Conservation (phyloP, 2,888 invertebrate species). For the Phragmatobia fuliginosa region DNA sequence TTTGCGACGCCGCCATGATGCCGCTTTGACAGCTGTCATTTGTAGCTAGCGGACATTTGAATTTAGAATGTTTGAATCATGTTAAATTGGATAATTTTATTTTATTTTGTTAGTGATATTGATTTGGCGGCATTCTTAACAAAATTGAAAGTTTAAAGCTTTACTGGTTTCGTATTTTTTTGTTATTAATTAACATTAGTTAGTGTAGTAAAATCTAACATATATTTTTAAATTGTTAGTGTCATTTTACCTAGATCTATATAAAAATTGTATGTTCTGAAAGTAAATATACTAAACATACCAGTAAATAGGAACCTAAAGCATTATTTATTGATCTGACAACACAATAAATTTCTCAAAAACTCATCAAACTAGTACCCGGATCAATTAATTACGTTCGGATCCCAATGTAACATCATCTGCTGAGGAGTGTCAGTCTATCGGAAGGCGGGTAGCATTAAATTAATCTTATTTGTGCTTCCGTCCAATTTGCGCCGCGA, state of each 20-base stretch:
- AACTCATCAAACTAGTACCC: background rate
- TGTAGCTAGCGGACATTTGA: slow-evolving; percentile 76
- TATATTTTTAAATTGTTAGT: too few species aligned
- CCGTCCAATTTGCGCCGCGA: slow-evolving; percentile 32
- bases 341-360: background rate
- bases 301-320: too few species aligned
- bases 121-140: background rate
- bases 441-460: slow-evolving; percentile 51
- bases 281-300: too few species aligned
- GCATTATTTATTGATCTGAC: background rate
- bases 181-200: too few species aligned
- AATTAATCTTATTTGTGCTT: slow-evolving; percentile 52
- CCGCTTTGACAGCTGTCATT: slow-evolving; percentile 85
- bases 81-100: slow-evolving; percentile 54
- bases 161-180: background rate
- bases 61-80: slow-evolving; percentile 79
- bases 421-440: slow-evolving; percentile 22
- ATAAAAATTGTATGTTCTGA: too few species aligned
- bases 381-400: slow-evolving; percentile 18
- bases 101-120: slow-evolving; percentile 41
- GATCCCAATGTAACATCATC: slow-evolving; percentile 27
- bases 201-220: background rate
- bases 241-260: too few species aligned
- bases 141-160: background rate
- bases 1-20: slow-evolving; percentile 78